These are phyloP conservation scores for Barbus barbus DNA, from an alignment of 2,113 vertebrate genomes.

Conservation along the genomic window DNA sequence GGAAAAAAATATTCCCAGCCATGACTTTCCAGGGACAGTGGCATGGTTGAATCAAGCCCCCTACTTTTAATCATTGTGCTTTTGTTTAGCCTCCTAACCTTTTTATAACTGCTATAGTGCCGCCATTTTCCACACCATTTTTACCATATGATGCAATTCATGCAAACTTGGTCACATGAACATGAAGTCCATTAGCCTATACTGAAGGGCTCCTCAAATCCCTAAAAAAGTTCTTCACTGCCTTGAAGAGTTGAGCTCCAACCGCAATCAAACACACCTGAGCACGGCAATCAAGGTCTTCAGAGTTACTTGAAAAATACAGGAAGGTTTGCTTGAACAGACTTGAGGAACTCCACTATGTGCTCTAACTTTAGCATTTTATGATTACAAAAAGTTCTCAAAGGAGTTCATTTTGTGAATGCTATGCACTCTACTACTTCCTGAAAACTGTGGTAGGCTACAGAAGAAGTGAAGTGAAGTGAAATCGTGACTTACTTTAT, in stretches of 20 bases:
- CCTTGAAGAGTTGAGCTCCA: not conserved
- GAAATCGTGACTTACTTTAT: constrained; percentile 81
- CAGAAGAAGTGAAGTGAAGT: not conserved
- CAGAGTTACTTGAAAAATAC: not conserved
- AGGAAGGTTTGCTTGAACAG: not conserved
- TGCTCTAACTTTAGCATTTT: not conserved
- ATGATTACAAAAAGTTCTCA: not conserved
- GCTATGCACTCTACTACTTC: not conserved
- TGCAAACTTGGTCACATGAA: not conserved
- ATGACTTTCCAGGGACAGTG: constrained; percentile 5
- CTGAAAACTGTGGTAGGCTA: not conserved
- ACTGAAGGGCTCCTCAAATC: not conserved
- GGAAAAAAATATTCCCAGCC: not conserved
- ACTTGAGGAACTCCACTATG: not conserved
- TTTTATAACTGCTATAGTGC: not conserved
- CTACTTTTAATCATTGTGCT: not conserved
- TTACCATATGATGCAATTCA: constrained; percentile 1
- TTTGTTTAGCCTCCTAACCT: constrained; percentile 1
- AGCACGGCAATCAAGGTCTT: not conserved
- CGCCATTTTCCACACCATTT: not conserved
- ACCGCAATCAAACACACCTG: not conserved
- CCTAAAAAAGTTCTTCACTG: not conserved
- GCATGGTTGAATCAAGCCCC: constrained; percentile 3
- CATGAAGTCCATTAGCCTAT: not conserved
- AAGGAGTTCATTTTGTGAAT: not conserved